Evolutionary conservation across 2,888 invertebrate genomes (phyloP), one percentile per base, ranked within the genome.

Genomic region (Anodontia alba): DNA sequence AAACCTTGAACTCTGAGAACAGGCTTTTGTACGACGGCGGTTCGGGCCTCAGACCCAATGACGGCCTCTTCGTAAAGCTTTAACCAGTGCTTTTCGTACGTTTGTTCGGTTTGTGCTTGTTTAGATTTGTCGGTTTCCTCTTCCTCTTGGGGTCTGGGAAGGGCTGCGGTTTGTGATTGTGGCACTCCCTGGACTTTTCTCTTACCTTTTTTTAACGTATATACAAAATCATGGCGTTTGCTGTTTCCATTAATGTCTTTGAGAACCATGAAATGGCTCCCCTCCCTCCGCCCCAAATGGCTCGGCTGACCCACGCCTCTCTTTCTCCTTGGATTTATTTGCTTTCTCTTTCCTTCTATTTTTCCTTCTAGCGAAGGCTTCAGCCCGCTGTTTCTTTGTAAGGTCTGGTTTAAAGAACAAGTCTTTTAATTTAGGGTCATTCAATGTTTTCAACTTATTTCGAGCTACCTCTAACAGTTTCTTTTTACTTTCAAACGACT

Each of bases 261-360:
- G 23, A 29, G 57, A 57, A 23, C 57, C 57, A 2, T 57, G 57
- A 57, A 57, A 57, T 8, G 57, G 57, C 7, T 26, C 57, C 29
- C 57, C 57, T 23, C 57, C 29, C 7, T 26, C 29, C 57, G 2
- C 38, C 29, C 29, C 29, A 8, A 57, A 17, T 8, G 57, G 57
- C 7, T 57, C 29, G 2, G 23, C 26, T 29, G 57, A 57, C 29
- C 26, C 1, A 23, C 57, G 57, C 57, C 57, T 57, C 57, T 29
- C 57, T 57, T 57, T 26, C n/a, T n/a, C 23, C n/a, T 51, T 42
- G 42, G 42, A 42, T 42, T 42, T 42, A 42, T 42, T 42, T 20
- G 49, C 49, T 17, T 26, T 57, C 26, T 57, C 57, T 57, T 57
- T 57, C 57, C 57, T 57, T 29, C 57, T 57, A 57, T 29, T 57